Evolutionary conservation across 2,113 vertebrate species (phyloP).

Genomic region (Centropus bengalensis): DNA sequence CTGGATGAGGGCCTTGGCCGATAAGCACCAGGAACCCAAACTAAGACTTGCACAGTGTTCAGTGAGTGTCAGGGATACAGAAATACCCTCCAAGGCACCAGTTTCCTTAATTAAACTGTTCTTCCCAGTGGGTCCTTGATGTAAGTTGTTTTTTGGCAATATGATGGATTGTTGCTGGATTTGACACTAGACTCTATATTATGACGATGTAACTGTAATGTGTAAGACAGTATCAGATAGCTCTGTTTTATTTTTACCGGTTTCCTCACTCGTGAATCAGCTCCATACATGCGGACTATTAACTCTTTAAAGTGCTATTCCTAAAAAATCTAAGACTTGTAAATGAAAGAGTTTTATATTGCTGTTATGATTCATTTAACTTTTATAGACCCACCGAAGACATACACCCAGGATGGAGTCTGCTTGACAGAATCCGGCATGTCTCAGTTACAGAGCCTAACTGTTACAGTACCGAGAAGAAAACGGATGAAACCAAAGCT

Average conservation of each 20-base stretch:
- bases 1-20: background rate
- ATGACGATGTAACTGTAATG: background rate
- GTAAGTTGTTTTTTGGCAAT: background rate
- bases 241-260: conserved; percentile 19
- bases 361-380: conserved; percentile 61
- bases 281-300: background rate
- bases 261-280: background rate
- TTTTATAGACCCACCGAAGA: conserved; percentile 88
- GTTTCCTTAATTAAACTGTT: background rate
- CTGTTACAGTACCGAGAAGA: conserved; percentile 84
- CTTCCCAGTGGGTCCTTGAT: background rate
- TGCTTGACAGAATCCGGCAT: conserved; percentile 94
- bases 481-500: conserved; percentile 96
- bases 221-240: background rate
- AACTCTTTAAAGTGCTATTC: conserved; percentile 38
- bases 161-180: conserved; percentile 15
- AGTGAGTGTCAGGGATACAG: background rate
- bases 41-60: background rate
- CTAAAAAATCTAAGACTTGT: conserved; percentile 22
- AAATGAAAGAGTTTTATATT: conserved; percentile 45
- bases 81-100: background rate
- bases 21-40: background rate
- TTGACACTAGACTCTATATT: background rate
- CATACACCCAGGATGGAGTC: conserved; percentile 96
- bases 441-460: conserved; percentile 93